Conservation (phyloP, 2,888 invertebrate genomes). For the Lycocerus yunnanus region DNA sequence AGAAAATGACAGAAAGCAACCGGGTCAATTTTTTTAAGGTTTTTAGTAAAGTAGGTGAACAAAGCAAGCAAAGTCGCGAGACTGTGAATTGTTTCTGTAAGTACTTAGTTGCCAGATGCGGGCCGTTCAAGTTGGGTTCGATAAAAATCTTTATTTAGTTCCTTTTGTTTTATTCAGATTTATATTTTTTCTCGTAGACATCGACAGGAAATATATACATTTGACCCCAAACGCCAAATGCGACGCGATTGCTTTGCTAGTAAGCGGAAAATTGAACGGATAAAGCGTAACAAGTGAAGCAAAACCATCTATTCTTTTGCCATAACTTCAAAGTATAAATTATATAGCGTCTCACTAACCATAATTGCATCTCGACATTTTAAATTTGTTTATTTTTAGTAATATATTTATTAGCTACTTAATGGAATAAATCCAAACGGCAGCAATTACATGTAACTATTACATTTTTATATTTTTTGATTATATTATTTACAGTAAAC, state of each 20-base stretch:
- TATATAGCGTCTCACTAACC: neutral
- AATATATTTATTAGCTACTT: neutral
- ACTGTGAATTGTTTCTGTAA: conserved; percentile 41
- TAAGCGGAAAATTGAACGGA: conserved; percentile 14
- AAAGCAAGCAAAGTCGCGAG: conserved; percentile 32
- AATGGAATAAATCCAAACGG: too few species aligned
- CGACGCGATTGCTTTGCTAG: conserved; percentile 8
- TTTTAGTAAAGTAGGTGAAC: conserved; percentile 24
- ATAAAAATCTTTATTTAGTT: conserved; percentile 35
- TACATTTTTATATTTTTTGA: neutral
- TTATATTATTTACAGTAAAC: neutral
- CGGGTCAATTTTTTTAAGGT: conserved; percentile 3
- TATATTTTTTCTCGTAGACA: conserved; percentile 20
- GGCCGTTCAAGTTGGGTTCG: conserved; percentile 33
- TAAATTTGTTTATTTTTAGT: neutral
- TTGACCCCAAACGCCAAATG: conserved; percentile 8
- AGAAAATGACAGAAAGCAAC: conserved; percentile 12
- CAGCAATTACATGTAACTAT: too few species aligned
- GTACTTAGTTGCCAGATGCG: conserved; percentile 39
- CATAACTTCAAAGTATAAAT: neutral
- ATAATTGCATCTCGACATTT: neutral
- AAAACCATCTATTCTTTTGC: conserved; percentile 3
- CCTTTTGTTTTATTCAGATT: conserved; percentile 24
- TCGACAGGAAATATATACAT: conserved; percentile 15
- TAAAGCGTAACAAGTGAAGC: conserved; percentile 9